Evolutionary conservation across 30 jellyfish, hydroid and myxozoan species (phyloP).

Genomic region (Hydractinia echinata): DNA sequence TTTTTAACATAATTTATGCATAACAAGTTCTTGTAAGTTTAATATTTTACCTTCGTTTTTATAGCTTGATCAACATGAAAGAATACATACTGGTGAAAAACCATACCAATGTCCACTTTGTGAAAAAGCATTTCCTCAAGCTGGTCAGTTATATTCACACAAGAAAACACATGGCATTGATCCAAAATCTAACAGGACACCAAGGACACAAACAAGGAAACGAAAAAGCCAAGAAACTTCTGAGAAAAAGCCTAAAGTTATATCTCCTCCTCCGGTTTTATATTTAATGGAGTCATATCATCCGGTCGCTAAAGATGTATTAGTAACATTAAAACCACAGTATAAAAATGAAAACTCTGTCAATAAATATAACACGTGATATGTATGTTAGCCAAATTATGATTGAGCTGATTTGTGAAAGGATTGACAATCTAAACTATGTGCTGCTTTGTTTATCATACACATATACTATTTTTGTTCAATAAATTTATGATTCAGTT

Average conservation of each 20-base stretch:
- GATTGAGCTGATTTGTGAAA: no score
- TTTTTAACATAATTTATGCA: no score
- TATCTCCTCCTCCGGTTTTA: constrained; percentile 2
- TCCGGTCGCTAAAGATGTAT: no score
- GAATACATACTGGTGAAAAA: constrained; percentile 45
- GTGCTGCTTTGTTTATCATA: no score
- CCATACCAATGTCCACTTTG: constrained; percentile 39
- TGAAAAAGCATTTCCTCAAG: constrained; percentile 44
- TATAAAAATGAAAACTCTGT: no score
- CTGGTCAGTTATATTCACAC: constrained; percentile 37
- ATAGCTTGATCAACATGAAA: constrained; percentile 35
- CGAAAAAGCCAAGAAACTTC: neutral
- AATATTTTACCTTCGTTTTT: neutral
- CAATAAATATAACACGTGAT: no score
- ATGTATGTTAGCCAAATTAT: no score
- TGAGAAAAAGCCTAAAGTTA: neutral
- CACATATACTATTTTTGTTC: no score
- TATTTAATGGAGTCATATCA: constrained; percentile 15
- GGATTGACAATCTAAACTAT: no score
- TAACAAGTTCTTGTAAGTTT: no score
- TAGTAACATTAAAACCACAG: no score
- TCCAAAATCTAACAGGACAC: neutral
- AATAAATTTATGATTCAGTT: no score
- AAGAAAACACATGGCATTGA: constrained; percentile 31
- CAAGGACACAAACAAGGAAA: neutral